Conservation (phyloP, 1,140 invertebrate genomes). For the Schlechtendalia chinensis region DNA sequence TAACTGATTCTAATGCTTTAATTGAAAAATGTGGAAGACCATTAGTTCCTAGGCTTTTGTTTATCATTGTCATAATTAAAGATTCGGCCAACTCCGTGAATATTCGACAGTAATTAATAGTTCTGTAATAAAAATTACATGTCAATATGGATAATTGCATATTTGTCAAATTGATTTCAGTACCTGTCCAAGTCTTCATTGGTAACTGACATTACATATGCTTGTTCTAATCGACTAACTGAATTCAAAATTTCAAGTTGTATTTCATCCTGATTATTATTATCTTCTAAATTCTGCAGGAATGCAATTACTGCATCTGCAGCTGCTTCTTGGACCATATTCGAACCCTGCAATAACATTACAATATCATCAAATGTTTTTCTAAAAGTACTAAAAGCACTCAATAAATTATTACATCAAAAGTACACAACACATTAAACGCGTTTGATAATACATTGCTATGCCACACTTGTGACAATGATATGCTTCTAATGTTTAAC, state of each 20-base stretch:
- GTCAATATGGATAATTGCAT: not conserved
- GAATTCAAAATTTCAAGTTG: slow-evolving; percentile 78
- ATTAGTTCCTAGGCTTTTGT: slow-evolving; percentile 56
- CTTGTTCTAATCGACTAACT: slow-evolving; percentile 76
- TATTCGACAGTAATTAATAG: slow-evolving; percentile 88
- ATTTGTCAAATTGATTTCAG: not conserved
- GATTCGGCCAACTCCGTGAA: slow-evolving; percentile 94
- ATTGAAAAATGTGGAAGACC: slow-evolving; percentile 73
- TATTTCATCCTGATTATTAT: slow-evolving; percentile 67
- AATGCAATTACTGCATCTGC: slow-evolving; percentile 88
- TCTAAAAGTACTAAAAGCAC: not conserved
- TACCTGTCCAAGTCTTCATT: slow-evolving; percentile 71
- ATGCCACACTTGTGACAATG: slow-evolving; percentile 64
- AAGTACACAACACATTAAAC: slow-evolving; percentile 61
- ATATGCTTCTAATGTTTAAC: slow-evolving; percentile 71
- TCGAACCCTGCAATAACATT: not conserved
- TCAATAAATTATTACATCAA: slow-evolving; percentile 53
- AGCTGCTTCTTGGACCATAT: slow-evolving; percentile 78
- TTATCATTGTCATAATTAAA: slow-evolving; percentile 81
- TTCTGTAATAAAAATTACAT: slow-evolving; percentile 59
- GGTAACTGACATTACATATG: slow-evolving; percentile 88
- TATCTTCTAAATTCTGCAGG: slow-evolving; percentile 74
- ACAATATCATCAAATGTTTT: not conserved
- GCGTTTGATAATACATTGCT: slow-evolving; percentile 69
- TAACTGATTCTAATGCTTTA: slow-evolving; percentile 81